These are phyloP conservation scores for Bombus superbus DNA, from an alignment of 1,140 invertebrate genomes.

Conservation along the genomic window DNA sequence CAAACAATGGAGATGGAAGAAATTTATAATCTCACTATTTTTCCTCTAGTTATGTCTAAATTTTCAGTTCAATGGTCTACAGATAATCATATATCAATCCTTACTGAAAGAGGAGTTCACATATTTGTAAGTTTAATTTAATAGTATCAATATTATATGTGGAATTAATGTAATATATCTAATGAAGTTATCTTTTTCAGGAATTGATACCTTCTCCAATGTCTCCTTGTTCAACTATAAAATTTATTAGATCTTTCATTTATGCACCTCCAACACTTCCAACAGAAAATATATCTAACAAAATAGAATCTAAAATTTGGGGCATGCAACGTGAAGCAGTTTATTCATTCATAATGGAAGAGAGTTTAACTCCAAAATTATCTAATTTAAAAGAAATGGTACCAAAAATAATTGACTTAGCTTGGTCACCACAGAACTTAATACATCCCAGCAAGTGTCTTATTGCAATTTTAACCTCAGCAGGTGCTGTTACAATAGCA, in stretches of 20 bases:
- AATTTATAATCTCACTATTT: slow-evolving; percentile 71
- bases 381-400: slow-evolving; percentile 54
- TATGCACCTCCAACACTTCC: slow-evolving; percentile 71
- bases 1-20: slow-evolving; percentile 67
- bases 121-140: slow-evolving; percentile 74
- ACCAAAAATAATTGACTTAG: slow-evolving; percentile 67
- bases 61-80: slow-evolving; percentile 79
- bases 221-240: slow-evolving; percentile 66
- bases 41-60: slow-evolving; percentile 69
- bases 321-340: slow-evolving; percentile 70
- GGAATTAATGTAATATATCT: not conserved
- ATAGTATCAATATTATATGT: not conserved
- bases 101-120: slow-evolving; percentile 77
- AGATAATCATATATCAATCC: slow-evolving; percentile 78
- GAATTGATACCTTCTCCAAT: slow-evolving; percentile 75
- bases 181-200: slow-evolving; percentile 55
- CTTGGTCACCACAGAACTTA: slow-evolving; percentile 77
- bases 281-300: slow-evolving; percentile 51
- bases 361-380: slow-evolving; percentile 72
- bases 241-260: slow-evolving; percentile 75
- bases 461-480: slow-evolving; percentile 73
- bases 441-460: slow-evolving; percentile 72
- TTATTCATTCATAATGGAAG: slow-evolving; percentile 73
- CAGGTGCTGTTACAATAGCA: slow-evolving; percentile 74
- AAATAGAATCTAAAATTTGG: slow-evolving; percentile 66